Percentiles rank a stretch among this genome's conserved stretches.
These are phyloP conservation scores for Hirtodrosophila cameraria DNA, from an alignment of 2,888 invertebrate genomes.

Conservation along the genomic window DNA sequence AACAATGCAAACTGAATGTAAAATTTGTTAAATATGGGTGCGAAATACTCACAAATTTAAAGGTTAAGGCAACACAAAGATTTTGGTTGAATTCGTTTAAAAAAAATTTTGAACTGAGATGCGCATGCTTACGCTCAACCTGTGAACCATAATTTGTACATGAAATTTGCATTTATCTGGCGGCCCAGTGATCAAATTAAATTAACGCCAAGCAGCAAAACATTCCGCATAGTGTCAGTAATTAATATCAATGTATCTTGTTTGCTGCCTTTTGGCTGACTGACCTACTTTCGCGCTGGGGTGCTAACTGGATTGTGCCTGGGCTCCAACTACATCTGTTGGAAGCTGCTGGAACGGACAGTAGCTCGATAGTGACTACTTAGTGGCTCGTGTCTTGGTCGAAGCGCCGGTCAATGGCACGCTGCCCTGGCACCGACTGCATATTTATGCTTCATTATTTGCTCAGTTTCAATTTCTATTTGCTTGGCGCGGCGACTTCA, in stretches of 20 bases:
- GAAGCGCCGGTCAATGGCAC: constrained; percentile 53
- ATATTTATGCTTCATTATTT: constrained; percentile 81
- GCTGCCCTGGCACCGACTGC: constrained; percentile 46
- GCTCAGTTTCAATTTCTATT: constrained; percentile 75
- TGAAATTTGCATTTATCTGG: constrained; percentile 70
- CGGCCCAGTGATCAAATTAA: constrained; percentile 62
- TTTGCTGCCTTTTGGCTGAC: constrained; percentile 1
- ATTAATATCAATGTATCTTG: constrained; percentile 64
- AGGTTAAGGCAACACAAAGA: constrained; percentile 51
- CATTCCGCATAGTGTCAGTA: constrained; percentile 46
- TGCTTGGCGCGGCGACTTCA: constrained; percentile 40
- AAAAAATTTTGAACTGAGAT: constrained; percentile 11
- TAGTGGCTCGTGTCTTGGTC: constrained; percentile 1
- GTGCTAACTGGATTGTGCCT: constrained; percentile 58
- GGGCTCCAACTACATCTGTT: neutral
- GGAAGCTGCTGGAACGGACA: constrained; percentile 38
- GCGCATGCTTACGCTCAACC: constrained; percentile 27
- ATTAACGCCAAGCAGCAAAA: constrained; percentile 56
- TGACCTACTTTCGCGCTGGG: constrained; percentile 73
- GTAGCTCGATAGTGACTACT: constrained; percentile 5
- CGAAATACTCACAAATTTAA: constrained; percentile 37
- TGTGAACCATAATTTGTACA: constrained; percentile 67
- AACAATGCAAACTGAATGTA: constrained; percentile 59
- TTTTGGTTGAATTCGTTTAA: constrained; percentile 9
- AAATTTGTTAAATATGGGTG: constrained; percentile 42